Percentiles rank a stretch among this genome's conserved stretches.
Conservation (phyloP, 2,797 vertebrate genomes). For the Sorex maritimensis region DNA sequence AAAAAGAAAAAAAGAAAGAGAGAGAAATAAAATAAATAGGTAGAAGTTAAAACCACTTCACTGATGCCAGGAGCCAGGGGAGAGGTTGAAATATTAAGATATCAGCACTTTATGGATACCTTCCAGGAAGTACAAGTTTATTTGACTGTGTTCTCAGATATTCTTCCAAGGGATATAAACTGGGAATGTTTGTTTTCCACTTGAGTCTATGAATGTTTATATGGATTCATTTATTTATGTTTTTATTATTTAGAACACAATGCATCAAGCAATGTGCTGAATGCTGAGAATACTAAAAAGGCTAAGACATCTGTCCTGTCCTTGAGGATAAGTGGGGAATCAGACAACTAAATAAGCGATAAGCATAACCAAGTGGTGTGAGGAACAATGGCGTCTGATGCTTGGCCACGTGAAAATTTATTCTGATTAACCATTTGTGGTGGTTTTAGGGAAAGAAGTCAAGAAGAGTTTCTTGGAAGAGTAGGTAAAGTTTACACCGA, state of each 20-base stretch:
- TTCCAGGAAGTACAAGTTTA: not conserved
- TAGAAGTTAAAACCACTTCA: not conserved
- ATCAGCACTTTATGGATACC: not conserved
- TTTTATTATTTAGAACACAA: not conserved
- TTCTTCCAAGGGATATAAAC: not conserved
- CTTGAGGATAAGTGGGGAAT: not conserved
- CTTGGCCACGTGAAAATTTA: not conserved
- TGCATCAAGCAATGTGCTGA: not conserved
- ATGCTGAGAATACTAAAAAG: not conserved
- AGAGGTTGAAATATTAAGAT: not conserved
- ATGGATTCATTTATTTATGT: not conserved
- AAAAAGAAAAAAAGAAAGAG: too few relatives aligned
- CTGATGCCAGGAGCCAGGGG: not conserved
- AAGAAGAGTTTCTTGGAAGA: constrained; percentile 8
- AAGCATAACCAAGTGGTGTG: not conserved
- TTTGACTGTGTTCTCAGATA: not conserved
- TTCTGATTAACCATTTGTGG: not conserved
- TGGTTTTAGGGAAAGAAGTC: not conserved
- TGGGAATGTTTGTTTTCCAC: not conserved
- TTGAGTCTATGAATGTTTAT: not conserved
- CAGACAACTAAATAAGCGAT: not conserved
- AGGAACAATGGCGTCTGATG: not conserved
- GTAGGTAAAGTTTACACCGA: not conserved
- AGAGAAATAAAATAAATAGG: not conserved
- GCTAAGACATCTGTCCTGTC: not conserved